Evolutionary conservation across 2,888 invertebrate species (phyloP).

Genomic region (Andrena bicolor): DNA sequence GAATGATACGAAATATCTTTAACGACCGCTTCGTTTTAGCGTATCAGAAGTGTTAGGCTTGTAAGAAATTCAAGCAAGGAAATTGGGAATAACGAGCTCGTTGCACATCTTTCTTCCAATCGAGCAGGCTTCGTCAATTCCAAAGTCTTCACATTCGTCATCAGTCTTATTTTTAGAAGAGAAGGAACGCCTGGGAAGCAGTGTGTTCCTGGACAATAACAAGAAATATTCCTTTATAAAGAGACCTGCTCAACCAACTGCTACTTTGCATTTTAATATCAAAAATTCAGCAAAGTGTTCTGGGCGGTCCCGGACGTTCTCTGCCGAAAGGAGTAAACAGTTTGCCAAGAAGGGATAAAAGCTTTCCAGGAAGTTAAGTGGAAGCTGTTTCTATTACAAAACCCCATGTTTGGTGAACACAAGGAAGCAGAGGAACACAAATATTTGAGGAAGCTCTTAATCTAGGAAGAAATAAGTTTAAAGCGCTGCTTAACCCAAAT

Average conservation of each 20-base stretch:
- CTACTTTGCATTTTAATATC: slow-evolving; percentile 1
- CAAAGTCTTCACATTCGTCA: slow-evolving; percentile 22
- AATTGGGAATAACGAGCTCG: background rate
- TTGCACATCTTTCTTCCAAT: slow-evolving; percentile 7
- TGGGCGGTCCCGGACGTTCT: background rate
- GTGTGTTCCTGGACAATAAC: slow-evolving; percentile 1
- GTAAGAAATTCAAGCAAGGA: background rate
- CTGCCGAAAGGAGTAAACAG: background rate
- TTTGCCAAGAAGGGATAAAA: background rate
- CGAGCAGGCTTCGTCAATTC: slow-evolving; percentile 14
- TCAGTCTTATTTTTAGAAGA: slow-evolving; percentile 29
- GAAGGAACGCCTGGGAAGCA: slow-evolving; percentile 15
- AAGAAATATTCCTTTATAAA: slow-evolving; percentile 1
- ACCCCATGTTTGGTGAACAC: background rate
- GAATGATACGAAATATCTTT: no score
- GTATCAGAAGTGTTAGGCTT: no score
- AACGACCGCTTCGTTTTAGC: no score
- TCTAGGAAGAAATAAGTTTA: slow-evolving; percentile 1
- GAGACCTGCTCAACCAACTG: background rate
- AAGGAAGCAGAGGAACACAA: background rate
- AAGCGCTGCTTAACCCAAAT: slow-evolving; percentile 1
- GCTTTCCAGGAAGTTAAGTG: background rate
- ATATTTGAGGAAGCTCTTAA: background rate
- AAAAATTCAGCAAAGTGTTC: background rate
- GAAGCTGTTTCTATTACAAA: background rate